Base-by-base conservation (phyloP, 2,888 invertebrate genomes). In the Uloborus plumipes region DNA sequence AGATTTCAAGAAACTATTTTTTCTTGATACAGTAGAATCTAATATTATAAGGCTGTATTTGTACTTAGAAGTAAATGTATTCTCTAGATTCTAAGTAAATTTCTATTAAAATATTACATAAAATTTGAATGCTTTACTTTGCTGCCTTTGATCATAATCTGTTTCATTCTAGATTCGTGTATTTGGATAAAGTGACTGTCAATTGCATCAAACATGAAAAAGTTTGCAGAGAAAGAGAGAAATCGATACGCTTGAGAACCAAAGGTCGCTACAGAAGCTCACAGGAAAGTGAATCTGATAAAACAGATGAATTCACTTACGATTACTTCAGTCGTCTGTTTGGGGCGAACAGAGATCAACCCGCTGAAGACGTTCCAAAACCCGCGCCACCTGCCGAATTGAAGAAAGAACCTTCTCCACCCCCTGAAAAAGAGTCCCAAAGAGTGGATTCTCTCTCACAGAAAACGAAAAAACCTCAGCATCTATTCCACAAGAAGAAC, bases 291-390 rank as follows among this genome's bases (percentile, higher is more conserved):
- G 55, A 53, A 22, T 20, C 26, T 15, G 53, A 61, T 18, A 73
- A 73, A 55, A 20, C 61, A 0, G 75, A 84, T 31, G 74, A 79
- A 18, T 66, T 84, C 58, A 72, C 67, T 15, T 84, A 84, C 49
- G 84, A 84, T 13, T 75, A 55, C 55, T 84, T 79, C 75, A 79
- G 77, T 18, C 72, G 83, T 14, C 51, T 55, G 14, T 69, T 64
- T 47, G 51, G 59, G 22, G 59, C 53, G 14, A 70, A 65, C 20
- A 53, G 75, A 2, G 70, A 50, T 0, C 65, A 66, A 31, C 67
- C 66, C 6, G 59, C 72, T 53, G 83, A 83, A 26, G 64, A 76
- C 4, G 22, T 67, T 14, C 61, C 77, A 0, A 71, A 73, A 49
- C 67, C 77, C 0, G 67, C 64, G 2, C 47, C 71, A 31, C 73